These are phyloP conservation scores for Oreochromis tanganicae DNA, from an alignment of 2,113 vertebrate genomes.

Conservation along the genomic window DNA sequence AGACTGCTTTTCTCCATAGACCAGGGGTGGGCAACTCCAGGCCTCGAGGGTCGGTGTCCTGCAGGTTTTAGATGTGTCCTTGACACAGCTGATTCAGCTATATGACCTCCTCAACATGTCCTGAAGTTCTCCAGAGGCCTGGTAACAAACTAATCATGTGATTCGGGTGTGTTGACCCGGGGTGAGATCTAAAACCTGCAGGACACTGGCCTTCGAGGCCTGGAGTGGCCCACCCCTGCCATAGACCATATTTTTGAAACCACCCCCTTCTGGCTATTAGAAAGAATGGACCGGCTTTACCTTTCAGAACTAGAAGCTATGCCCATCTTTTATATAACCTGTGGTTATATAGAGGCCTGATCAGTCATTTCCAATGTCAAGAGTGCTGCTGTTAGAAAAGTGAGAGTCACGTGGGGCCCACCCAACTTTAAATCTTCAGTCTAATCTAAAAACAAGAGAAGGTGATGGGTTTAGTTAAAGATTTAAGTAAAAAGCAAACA, in stretches of 20 bases:
- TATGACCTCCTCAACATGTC: too few relatives aligned
- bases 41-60: too few relatives aligned
- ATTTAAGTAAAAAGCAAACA: neutral
- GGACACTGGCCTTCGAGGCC: too few relatives aligned
- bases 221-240: too few relatives aligned
- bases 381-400: neutral
- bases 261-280: neutral
- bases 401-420: neutral
- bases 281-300: neutral
- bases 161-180: too few relatives aligned
- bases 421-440: neutral
- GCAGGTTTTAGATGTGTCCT: too few relatives aligned
- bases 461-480: neutral
- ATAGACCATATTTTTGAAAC: neutral
- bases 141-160: too few relatives aligned
- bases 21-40: too few relatives aligned
- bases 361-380: neutral
- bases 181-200: too few relatives aligned
- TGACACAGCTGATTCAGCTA: too few relatives aligned
- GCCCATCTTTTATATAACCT: neutral
- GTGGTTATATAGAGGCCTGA: neutral
- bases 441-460: neutral
- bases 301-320: neutral
- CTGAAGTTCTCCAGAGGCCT: too few relatives aligned
- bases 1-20: neutral